Conservation (phyloP, 2,888 invertebrate genomes). For the Glyphotaelius pellucidus region DNA sequence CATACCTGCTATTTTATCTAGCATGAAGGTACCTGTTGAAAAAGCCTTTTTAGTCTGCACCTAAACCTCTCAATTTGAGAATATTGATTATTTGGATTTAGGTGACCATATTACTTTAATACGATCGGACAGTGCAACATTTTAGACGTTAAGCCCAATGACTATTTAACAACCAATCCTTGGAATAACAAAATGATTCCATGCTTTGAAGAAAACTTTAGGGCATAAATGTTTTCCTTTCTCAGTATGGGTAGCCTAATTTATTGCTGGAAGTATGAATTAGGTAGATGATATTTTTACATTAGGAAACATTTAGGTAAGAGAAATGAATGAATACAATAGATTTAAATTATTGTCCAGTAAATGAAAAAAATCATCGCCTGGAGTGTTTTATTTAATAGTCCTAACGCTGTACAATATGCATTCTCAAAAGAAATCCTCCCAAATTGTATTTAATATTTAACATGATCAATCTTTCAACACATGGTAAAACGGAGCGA, state of each 20-base stretch:
- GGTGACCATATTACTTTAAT: background rate
- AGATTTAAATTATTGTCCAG: constrained; percentile 47
- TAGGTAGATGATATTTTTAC: too few relatives aligned
- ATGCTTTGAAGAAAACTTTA: too few relatives aligned
- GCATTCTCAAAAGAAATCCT: constrained; percentile 65
- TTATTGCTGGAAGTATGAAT: too few relatives aligned
- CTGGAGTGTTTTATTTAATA: constrained; percentile 65
- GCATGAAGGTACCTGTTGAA: background rate
- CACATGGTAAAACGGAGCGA: constrained; percentile 46
- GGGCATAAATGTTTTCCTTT: background rate
- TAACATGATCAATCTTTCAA: constrained; percentile 56
- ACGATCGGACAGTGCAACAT: too few relatives aligned
- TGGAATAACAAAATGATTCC: too few relatives aligned
- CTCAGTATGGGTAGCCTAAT: background rate
- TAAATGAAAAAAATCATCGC: constrained; percentile 59
- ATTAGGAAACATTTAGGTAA: background rate
- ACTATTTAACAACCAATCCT: too few relatives aligned
- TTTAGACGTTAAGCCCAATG: too few relatives aligned
- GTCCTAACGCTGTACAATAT: constrained; percentile 67
- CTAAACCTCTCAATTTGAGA: background rate
- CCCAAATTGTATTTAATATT: constrained; percentile 63
- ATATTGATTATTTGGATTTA: background rate
- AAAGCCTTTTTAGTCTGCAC: background rate
- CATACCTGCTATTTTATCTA: background rate
- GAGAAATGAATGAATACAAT: constrained; percentile 28